Base-by-base conservation (phyloP, 2,797 vertebrate species). In the Prionace glauca region DNA sequence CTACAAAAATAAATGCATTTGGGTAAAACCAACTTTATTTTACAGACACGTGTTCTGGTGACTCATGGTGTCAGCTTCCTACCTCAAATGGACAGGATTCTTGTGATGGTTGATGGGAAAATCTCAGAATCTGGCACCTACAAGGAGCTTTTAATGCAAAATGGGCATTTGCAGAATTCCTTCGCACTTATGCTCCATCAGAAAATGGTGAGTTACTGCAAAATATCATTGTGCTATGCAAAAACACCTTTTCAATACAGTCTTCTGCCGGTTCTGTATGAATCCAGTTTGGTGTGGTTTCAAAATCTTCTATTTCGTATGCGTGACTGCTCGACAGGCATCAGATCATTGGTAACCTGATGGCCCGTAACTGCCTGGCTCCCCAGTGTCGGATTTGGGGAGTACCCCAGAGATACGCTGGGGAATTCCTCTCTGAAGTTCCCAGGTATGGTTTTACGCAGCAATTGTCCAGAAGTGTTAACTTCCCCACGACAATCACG, bases 91-190 rank as follows among this genome's bases (percentile, higher is more conserved):
- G 98, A 99, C 95, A 97, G 98, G 24, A 98, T 99, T 96, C 96
- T 99, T 77, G 99, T 99, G 26, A 98, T 99, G 98, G 97, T 97
- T 24, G 98, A 98, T 0, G 99, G 99, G 18, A 97, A 99, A 96
- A 98, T 99, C 96, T 99, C 98, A 0, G 99, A 99, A 98, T 97
- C 98, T 96, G 99, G 99, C 41, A 99, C 99, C 24, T 99, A 99
- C 96, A 97, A 98, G 96, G 98, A 99, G 96, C 97, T 99, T 96
- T 97, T 99, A 96, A 97, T 97, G 96, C 98, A 97, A 16, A 98
- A 98, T 0, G 98, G 1, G 98, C 98, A 95, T 99, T 99, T 18
- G 98, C 98, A 0, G 99, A 99, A 96, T 99, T 99, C 96, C 97
- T 98, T 95, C 98, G 97, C 69, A 98, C 98, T 0, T 99, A 99